Conservation (phyloP, 2,888 invertebrate genomes). For the Lissonota sp. region DNA sequence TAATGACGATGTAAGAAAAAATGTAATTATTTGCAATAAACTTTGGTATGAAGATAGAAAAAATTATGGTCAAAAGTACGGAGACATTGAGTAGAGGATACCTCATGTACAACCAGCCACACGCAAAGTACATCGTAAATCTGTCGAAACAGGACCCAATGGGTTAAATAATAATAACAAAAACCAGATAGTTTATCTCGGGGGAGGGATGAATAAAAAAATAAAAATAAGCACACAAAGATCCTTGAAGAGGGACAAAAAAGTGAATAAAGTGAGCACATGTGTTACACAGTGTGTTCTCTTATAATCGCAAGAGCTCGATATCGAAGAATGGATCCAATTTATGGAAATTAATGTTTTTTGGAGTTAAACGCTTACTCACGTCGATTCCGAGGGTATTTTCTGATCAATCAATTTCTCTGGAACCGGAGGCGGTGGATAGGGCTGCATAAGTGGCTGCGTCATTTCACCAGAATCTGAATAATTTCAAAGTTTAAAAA, state of each 20-base stretch:
- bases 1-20: too few relatives aligned
- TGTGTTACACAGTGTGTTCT: background rate
- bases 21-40: too few relatives aligned
- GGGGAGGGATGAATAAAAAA: background rate
- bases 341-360: constrained; percentile 29
- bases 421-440: constrained; percentile 88
- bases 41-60: too few relatives aligned
- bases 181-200: constrained; percentile 11
- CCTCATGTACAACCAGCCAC: constrained; percentile 94
- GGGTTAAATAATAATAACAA: constrained; percentile 51
- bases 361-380: constrained; percentile 83
- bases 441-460: constrained; percentile 86
- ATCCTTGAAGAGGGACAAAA: constrained; percentile 5
- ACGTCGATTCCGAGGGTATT: constrained; percentile 92
- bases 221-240: background rate
- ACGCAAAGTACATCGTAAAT: constrained; percentile 89
- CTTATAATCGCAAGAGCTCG: constrained; percentile 23
- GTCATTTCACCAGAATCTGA: constrained; percentile 77
- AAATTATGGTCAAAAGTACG: too few relatives aligned
- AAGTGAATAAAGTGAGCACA: constrained; percentile 31
- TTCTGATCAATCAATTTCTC: constrained; percentile 90
- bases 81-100: constrained; percentile 82
- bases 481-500: constrained; percentile 32
- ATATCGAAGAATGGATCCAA: constrained; percentile 20
- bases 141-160: constrained; percentile 72